Evolutionary conservation across 2,113 vertebrate species (phyloP).

Genomic region (Anarhynchus alexandrinus): DNA sequence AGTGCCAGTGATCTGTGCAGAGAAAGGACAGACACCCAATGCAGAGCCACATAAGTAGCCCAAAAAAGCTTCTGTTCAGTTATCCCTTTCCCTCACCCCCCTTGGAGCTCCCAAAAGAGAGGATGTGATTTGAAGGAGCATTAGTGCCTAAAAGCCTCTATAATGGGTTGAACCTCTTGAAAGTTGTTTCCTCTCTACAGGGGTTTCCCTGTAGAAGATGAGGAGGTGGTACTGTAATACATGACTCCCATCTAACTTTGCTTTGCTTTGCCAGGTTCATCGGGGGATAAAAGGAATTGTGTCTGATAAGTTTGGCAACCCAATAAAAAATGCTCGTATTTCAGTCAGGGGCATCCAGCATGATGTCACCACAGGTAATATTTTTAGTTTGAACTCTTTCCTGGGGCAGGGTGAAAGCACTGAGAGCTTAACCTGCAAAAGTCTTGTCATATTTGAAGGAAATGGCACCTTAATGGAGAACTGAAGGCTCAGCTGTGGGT

Average conservation of each 20-base stretch:
- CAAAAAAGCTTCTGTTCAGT: background rate
- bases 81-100: background rate
- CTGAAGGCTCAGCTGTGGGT: background rate
- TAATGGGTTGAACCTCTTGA: background rate
- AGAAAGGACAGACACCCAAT: background rate
- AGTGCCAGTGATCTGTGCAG: background rate
- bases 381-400: background rate
- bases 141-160: background rate
- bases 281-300: constrained; percentile 92
- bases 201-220: background rate
- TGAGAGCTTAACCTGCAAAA: background rate
- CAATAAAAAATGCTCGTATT: constrained; percentile 87
- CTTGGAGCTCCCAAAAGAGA: background rate
- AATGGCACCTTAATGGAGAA: background rate
- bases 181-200: background rate
- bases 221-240: background rate
- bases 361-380: constrained; percentile 89
- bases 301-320: constrained; percentile 83
- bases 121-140: background rate
- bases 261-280: constrained; percentile 80
- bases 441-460: background rate
- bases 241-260: background rate
- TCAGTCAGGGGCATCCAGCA: constrained; percentile 87
- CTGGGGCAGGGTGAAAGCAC: background rate
- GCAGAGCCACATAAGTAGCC: background rate